A percentile compares a stretch with the other conserved stretches of the same genome.
These are phyloP conservation scores for Hyles lineata DNA, from an alignment of 2,888 invertebrate species.

Conservation along the genomic window DNA sequence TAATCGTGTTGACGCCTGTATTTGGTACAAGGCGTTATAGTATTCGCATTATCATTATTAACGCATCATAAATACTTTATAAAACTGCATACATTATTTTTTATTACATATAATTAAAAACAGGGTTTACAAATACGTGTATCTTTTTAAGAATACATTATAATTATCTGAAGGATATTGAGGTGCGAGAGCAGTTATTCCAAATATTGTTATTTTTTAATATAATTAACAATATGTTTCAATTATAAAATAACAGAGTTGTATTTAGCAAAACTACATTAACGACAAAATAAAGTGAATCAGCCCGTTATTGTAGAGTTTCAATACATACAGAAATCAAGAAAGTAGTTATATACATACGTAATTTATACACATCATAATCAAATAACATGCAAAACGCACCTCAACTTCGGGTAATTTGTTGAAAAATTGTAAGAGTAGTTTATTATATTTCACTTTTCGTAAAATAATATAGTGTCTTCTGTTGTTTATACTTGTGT, in stretches of 20 bases:
- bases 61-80: slow-evolving; percentile 5
- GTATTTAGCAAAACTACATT: background rate
- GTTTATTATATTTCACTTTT: slow-evolving; percentile 8
- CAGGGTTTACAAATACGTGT: slow-evolving; percentile 29
- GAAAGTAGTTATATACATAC: no score
- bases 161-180: slow-evolving; percentile 7
- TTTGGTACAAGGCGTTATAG: background rate
- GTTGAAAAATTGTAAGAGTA: background rate
- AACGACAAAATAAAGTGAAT: background rate
- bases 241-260: background rate
- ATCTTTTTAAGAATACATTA: slow-evolving; percentile 3
- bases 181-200: background rate
- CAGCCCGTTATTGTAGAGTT: background rate
- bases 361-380: background rate
- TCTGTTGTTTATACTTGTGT: slow-evolving; percentile 10
- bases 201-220: background rate
- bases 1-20: slow-evolving; percentile 29
- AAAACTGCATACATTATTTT: slow-evolving; percentile 6
- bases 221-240: background rate
- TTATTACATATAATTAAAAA: slow-evolving; percentile 14
- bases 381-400: background rate
- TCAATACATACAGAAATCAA: background rate
- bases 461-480: background rate
- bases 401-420: slow-evolving; percentile 1
- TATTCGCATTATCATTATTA: background rate